Evolutionary conservation across 1,140 invertebrate genomes (phyloP).

Genomic region (Thaumatotibia leucotreta): DNA sequence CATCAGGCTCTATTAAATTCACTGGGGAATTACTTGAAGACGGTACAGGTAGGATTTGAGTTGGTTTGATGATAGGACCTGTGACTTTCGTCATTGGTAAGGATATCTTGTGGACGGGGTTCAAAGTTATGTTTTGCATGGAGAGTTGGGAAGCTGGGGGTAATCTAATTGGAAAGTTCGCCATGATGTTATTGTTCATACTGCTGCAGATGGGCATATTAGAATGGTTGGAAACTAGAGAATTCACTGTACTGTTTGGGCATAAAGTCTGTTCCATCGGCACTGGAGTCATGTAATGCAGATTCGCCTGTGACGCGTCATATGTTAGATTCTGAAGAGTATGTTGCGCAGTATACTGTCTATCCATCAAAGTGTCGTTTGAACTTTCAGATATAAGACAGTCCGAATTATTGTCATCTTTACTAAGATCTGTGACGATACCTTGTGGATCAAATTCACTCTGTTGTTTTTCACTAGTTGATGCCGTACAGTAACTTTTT

Average conservation of each 20-base stretch:
- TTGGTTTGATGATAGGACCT: constrained; percentile 63
- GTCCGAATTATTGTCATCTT: constrained; percentile 65
- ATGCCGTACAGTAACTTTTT: constrained; percentile 46
- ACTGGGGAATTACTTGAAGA: constrained; percentile 62
- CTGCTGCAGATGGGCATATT: constrained; percentile 39
- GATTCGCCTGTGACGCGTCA: constrained; percentile 40
- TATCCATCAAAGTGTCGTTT: constrained; percentile 45
- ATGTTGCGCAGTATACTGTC: constrained; percentile 45
- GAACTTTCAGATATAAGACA: constrained; percentile 59
- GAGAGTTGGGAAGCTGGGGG: constrained; percentile 47
- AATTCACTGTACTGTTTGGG: constrained; percentile 48
- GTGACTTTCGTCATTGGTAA: constrained; percentile 54
- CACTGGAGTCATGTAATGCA: constrained; percentile 54
- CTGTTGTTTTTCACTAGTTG: constrained; percentile 33
- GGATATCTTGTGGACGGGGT: constrained; percentile 59
- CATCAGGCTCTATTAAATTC: constrained; percentile 46
- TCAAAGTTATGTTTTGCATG: constrained; percentile 57
- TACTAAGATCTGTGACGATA: constrained; percentile 51
- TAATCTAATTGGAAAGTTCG: constrained; percentile 61
- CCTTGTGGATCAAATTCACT: constrained; percentile 41
- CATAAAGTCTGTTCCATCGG: constrained; percentile 54
- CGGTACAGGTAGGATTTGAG: constrained; percentile 62
- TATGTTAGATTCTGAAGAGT: constrained; percentile 47
- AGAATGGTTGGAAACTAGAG: constrained; percentile 43
- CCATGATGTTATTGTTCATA: constrained; percentile 63